Conservation (phyloP, 2,888 invertebrate species). For the Polydrusus pterygomalis region DNA sequence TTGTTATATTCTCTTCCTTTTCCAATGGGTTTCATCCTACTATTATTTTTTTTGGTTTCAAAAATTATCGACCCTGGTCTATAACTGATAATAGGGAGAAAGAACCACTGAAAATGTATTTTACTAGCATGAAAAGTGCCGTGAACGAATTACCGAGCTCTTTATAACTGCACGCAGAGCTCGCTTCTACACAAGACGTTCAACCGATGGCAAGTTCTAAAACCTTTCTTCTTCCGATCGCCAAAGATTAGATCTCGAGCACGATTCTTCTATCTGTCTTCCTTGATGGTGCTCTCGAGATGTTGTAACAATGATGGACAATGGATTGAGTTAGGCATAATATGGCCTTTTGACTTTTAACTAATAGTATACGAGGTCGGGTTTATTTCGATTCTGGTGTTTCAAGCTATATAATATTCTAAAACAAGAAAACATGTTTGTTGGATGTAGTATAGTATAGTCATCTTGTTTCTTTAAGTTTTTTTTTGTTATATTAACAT, state of each 20-base stretch:
- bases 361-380: conserved; percentile 3
- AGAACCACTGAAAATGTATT: no score
- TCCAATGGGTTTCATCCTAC: no score
- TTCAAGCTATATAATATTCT: background rate
- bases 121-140: no score
- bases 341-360: conserved; percentile 37
- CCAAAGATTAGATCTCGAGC: conserved; percentile 50
- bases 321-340: conserved; percentile 21
- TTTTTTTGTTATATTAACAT: no score
- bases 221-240: conserved; percentile 42
- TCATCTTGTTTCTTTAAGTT: no score
- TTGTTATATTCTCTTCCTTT: no score
- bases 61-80: no score
- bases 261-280: conserved; percentile 53
- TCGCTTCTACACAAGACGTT: background rate
- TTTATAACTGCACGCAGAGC: background rate
- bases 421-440: no score
- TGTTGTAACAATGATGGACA: conserved; percentile 51
- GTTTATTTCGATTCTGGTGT: background rate
- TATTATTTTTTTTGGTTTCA: no score
- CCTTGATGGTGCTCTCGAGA: conserved; percentile 38
- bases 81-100: no score
- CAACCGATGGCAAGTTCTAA: background rate
- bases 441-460: no score
- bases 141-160: background rate